Percentiles rank a stretch among this genome's conserved stretches.
These are phyloP conservation scores for Peucedramus taeniatus DNA, from an alignment of 2,113 vertebrate genomes.

Conservation along the genomic window DNA sequence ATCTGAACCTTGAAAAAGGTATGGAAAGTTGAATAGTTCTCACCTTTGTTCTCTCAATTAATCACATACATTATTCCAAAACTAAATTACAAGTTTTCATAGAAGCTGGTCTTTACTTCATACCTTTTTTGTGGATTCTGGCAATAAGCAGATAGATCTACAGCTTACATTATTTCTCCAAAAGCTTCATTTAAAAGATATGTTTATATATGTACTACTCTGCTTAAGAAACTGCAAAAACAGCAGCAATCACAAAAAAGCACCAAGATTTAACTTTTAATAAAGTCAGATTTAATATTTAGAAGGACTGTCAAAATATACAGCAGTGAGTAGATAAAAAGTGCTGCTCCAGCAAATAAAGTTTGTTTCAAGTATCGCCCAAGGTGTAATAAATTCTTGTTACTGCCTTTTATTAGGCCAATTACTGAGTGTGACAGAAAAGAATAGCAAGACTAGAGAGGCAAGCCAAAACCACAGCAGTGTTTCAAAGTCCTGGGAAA, in stretches of 20 bases:
- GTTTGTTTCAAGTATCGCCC: conserved; percentile 73
- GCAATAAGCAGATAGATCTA: conserved; percentile 29
- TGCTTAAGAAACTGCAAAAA: conserved; percentile 35
- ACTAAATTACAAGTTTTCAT: conserved; percentile 33
- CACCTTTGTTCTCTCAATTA: not conserved
- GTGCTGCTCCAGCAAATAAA: conserved; percentile 76
- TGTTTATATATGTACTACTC: not conserved
- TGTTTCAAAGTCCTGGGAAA: conserved; percentile 7
- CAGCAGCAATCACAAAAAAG: conserved; percentile 29
- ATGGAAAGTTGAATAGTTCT: not conserved
- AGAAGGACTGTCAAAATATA: conserved; percentile 67
- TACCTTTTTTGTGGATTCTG: conserved; percentile 34
- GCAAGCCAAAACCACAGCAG: conserved; percentile 14
- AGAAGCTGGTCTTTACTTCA: conserved; percentile 47
- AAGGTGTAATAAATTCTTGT: conserved; percentile 73
- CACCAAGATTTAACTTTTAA: conserved; percentile 65
- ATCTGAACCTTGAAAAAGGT: not conserved
- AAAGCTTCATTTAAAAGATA: conserved; percentile 22
- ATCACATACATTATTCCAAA: conserved; percentile 49
- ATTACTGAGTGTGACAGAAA: conserved; percentile 57
- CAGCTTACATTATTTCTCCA: conserved; percentile 38
- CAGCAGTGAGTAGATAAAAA: conserved; percentile 56
- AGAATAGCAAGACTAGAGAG: conserved; percentile 14
- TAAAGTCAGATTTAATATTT: conserved; percentile 72
- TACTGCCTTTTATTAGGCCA: conserved; percentile 76